Base-by-base conservation (phyloP, 2,113 vertebrate species). In the Perognathus longimembris region DNA sequence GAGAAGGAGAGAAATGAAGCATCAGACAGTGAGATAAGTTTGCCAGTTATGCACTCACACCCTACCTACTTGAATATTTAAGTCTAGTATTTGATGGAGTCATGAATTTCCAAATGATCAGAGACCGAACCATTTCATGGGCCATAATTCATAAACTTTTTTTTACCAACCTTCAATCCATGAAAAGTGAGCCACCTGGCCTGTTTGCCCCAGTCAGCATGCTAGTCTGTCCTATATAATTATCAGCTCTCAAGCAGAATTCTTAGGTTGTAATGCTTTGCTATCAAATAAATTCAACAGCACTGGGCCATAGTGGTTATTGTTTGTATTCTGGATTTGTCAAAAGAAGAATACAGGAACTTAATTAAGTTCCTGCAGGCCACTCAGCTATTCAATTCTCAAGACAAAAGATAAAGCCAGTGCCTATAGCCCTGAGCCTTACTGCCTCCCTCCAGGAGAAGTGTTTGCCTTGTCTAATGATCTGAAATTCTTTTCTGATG, bases 341-440 rank as follows among this genome's bases (percentile, higher is more conserved):
- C 77, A 92, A 95, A 90, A 93, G 86, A 94, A 57, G 63, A 88
- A 77, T 92, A 66, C n/a, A 61, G 74, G 66, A 80, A 81, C 89
- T 96, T 95, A 96, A 95, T 94, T 91, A 95, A 95, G 88, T 88
- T 95, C 70, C 85, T 32, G 18, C 38, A 90, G 89, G 54, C 57
- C 54, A 89, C 63, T 95, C 74, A 83, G 70, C 70, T 81, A 87
- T 73, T 77, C 76, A 89, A 18, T 90, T 80, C 28, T 64, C 86
- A 83, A n/a, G 45, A 92, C 90, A 93, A 92, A n/a, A 95, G 85
- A 40, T 40, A 81, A 54, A 78, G 54, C 84, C 17, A 30, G 50
- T 36, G 61, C 54, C 81, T 6, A 0, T 7, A 81, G 22, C 70
- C 30, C 73, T 40, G 78, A 95, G 64, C 28, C 7, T 3, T 14